phyloP scores from a whole-genome alignment of 2,113 vertebrate genomes.

The Acrocephalus arundinaceus region DNA sequence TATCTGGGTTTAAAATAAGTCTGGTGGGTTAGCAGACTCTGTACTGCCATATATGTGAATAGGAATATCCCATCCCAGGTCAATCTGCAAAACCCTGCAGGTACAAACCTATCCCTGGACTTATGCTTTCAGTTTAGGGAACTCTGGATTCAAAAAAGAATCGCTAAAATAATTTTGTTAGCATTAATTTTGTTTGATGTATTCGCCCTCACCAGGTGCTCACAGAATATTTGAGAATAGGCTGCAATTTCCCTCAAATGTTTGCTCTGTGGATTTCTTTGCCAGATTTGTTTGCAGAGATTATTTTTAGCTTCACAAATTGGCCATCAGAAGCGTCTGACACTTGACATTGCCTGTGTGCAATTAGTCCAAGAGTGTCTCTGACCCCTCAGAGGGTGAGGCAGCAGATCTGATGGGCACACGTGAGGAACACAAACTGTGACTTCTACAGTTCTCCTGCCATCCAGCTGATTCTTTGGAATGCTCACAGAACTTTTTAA shows the following conservation, averaged over 20 bases:
- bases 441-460: background rate
- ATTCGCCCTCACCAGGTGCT: background rate
- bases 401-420: background rate
- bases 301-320: background rate
- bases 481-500: background rate
- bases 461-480: background rate
- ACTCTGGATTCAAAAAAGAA: background rate
- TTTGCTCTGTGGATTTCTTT: background rate
- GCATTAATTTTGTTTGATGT: background rate
- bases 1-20: background rate
- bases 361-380: background rate
- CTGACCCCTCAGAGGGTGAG: background rate
- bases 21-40: background rate
- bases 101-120: background rate
- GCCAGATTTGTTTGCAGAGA: background rate
- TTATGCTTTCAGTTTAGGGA: background rate
- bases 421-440: background rate
- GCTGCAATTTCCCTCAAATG: background rate
- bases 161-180: background rate
- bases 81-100: background rate
- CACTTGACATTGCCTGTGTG: background rate
- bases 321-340: background rate
- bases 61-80: too few relatives aligned
- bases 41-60: background rate
- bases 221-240: background rate